phyloP scores from a whole-genome alignment of 1,140 invertebrate species.

The Zophobas atratus region DNA sequence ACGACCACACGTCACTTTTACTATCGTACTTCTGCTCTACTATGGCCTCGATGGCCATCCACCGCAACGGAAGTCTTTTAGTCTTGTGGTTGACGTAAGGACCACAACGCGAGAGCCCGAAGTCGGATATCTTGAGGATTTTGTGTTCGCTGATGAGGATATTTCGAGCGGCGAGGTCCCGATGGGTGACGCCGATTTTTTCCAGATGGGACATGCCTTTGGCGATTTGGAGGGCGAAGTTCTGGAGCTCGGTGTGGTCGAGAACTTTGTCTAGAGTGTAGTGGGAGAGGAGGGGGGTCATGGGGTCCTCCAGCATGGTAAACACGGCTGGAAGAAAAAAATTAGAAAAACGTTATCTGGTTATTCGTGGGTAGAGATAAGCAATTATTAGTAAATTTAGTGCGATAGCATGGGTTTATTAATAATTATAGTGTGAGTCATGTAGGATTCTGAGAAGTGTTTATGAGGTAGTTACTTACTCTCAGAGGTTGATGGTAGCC shows the following conservation, averaged over 20 bases:
- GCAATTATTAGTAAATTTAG: background rate
- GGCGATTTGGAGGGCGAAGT: constrained; percentile 81
- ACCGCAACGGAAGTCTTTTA: constrained; percentile 78
- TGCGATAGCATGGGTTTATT: background rate
- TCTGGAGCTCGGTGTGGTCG: constrained; percentile 74
- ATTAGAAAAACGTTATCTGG: too few species aligned
- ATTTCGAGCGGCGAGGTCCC: constrained; percentile 84
- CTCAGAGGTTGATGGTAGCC: constrained; percentile 63
- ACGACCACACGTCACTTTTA: constrained; percentile 89
- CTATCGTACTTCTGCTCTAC: constrained; percentile 78
- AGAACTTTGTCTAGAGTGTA: constrained; percentile 66
- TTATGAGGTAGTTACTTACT: constrained; percentile 58
- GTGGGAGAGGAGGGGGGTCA: constrained; percentile 1
- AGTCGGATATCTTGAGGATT: constrained; percentile 84
- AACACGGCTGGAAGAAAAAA: constrained; percentile 55
- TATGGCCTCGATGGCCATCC: constrained; percentile 87
- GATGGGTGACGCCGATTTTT: constrained; percentile 75
- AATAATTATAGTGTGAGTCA: background rate
- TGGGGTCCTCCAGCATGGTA: constrained; percentile 49
- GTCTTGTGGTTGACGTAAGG: constrained; percentile 76
- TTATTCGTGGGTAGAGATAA: too few species aligned
- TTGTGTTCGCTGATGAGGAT: constrained; percentile 79
- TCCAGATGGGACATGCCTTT: constrained; percentile 81
- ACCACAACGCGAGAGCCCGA: constrained; percentile 81
- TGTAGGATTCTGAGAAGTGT: too few species aligned